These are phyloP conservation scores for Halocynthia aurantium DNA, from an alignment of 23 tunicate species.

Conservation along the genomic window DNA sequence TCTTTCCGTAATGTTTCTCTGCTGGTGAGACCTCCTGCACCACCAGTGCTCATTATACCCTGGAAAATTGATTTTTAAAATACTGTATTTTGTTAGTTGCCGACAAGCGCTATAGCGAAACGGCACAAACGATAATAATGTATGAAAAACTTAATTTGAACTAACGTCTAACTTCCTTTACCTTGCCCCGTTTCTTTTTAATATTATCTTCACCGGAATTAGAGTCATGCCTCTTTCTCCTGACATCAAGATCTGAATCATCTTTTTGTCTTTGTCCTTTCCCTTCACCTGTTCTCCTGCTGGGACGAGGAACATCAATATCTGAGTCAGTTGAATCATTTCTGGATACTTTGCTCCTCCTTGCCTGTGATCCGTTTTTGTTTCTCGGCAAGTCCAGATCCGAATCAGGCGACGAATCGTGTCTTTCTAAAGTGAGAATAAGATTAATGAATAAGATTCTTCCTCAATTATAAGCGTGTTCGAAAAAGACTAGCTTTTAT, in stretches of 20 bases:
- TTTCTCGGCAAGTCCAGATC: conserved; percentile 36
- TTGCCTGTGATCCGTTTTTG: neutral
- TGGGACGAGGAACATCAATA: conserved; percentile 22
- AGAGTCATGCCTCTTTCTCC: neutral
- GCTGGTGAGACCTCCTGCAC: conserved; percentile 66
- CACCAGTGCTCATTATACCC: conserved; percentile 45
- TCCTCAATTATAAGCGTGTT: too few relatives aligned
- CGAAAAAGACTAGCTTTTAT: too few relatives aligned
- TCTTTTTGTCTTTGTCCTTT: neutral
- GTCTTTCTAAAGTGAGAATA: neutral
- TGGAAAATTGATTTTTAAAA: conserved; percentile 6
- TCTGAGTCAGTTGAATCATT: conserved; percentile 20
- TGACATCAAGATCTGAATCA: conserved; percentile 1
- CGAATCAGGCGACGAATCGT: conserved; percentile 17
- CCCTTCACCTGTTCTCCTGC: neutral
- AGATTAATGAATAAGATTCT: too few relatives aligned
- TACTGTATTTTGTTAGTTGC: neutral
- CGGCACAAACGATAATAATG: neutral
- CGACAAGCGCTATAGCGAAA: neutral
- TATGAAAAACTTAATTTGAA: conserved; percentile 4
- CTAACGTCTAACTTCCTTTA: neutral
- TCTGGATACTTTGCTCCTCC: neutral
- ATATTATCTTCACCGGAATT: neutral
- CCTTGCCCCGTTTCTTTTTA: neutral
- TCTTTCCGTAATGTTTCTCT: conserved; percentile 46